These are phyloP conservation scores for Heliangelus exortis DNA, from an alignment of 2,797 vertebrate genomes.

Conservation along the genomic window DNA sequence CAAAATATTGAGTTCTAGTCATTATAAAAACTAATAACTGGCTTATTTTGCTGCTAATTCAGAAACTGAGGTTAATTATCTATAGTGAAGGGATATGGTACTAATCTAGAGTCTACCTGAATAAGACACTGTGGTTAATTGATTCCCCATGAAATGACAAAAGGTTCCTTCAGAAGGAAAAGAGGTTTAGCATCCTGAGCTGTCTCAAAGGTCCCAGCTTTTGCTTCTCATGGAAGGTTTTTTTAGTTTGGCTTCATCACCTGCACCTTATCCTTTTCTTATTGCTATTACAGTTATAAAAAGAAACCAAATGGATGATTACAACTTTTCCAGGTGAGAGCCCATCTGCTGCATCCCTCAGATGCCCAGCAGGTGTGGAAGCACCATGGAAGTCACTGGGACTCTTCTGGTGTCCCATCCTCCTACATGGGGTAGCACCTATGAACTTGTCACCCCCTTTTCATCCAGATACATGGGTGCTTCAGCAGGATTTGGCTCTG, in stretches of 20 bases:
- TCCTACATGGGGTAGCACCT: not conserved
- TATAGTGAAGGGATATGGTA: slow-evolving; percentile 75
- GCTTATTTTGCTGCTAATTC: slow-evolving; percentile 82
- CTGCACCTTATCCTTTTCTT: not conserved
- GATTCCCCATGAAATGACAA: slow-evolving; percentile 74
- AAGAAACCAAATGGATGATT: not conserved
- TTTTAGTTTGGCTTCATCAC: not conserved
- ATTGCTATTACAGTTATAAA: not conserved
- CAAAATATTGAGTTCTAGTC: slow-evolving; percentile 83
- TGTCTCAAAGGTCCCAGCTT: not conserved
- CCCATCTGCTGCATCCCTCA: not conserved
- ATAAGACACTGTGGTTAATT: slow-evolving; percentile 76
- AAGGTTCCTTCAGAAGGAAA: slow-evolving; percentile 61
- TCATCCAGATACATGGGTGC: not conserved
- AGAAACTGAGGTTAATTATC: slow-evolving; percentile 83
- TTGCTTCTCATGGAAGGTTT: not conserved
- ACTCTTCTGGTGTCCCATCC: not conserved
- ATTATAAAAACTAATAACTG: slow-evolving; percentile 84
- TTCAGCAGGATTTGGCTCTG: not conserved
- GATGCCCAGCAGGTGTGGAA: not conserved
- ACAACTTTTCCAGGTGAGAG: not conserved
- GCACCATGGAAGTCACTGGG: fast-evolving
- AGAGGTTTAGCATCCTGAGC: slow-evolving; percentile 10
- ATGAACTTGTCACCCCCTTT: fast-evolving
- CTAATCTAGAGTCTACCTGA: slow-evolving; percentile 81